Evolutionary conservation across 2,113 vertebrate species (phyloP).

Genomic region (Gambusia affinis): DNA sequence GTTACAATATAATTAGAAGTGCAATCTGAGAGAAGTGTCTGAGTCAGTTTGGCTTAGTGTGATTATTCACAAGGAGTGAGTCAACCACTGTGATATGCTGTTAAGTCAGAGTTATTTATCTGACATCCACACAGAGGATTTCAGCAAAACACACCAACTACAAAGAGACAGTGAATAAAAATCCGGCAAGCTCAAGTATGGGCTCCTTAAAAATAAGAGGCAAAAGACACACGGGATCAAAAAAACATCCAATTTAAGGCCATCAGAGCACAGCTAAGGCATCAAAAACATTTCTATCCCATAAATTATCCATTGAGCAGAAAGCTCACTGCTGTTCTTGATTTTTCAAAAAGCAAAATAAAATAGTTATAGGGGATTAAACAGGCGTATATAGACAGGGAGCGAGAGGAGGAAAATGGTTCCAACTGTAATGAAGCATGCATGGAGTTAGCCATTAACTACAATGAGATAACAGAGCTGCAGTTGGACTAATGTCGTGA

Average conservation of each 20-base stretch:
- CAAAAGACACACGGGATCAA: conserved; percentile 22
- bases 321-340: conserved; percentile 17
- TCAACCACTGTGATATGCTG: background rate
- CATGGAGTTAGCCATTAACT: conserved; percentile 37
- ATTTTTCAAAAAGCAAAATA: conserved; percentile 30
- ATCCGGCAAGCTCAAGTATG: conserved; percentile 10
- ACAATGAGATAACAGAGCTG: conserved; percentile 27
- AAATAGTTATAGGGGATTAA: conserved; percentile 29
- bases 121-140: conserved; percentile 9
- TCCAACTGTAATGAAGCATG: conserved; percentile 35
- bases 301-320: conserved; percentile 39
- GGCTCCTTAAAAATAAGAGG: background rate
- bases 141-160: conserved; percentile 11
- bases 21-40: conserved; percentile 25
- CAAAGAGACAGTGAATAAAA: background rate
- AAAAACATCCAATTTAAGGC: conserved; percentile 22
- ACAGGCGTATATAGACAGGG: background rate
- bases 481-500: conserved; percentile 30
- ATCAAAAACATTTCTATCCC: conserved; percentile 22
- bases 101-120: conserved; percentile 1
- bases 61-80: conserved; percentile 13
- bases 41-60: conserved; percentile 10
- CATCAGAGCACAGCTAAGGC: conserved; percentile 13
- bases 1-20: conserved; percentile 25
- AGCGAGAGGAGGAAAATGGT: conserved; percentile 4